Evolutionary conservation across 2,797 vertebrate genomes (phyloP), one percentile per base, ranked within the genome.

Genomic region (Megalops cyprinoides): DNA sequence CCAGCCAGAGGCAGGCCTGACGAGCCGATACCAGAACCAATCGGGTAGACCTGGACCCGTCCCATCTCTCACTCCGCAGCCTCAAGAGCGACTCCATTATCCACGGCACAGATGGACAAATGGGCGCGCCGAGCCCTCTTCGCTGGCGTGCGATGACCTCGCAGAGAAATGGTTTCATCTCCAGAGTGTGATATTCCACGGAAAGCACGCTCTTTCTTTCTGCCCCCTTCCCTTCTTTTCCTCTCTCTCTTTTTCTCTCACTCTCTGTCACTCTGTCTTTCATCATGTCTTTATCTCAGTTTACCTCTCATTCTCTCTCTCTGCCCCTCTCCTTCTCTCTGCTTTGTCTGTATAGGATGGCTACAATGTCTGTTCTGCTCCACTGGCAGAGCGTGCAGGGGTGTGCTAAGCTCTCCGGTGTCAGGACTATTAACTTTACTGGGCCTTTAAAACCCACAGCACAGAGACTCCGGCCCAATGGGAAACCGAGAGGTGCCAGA

Each of bases 61-160:
- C 67, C 67, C 18, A 23, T 31, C 37, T 15, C 67, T 8, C 37
- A 44, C n/a, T 12, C 62, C 20, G 6, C 6, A 71, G 67, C 42
- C 44, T 71, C 39, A 20, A 71, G 39, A 71, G 67, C n/a, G 42
- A 42, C 37, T 71, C 67, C 23, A 44, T 71, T 39, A 20, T 9
- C 1, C 42, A n/a, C 23, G 10, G 18, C 42, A 67, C 67, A 71
- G 39, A 71, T 71, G 67, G 67, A 71, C 67, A 44, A 44, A 71
- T 7, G 39, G n/a, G 67, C 20, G 2, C 37, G 4, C 37, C 8
- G 20, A 71, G 67, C 42, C 67, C 37, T 39, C 37, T 71, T 71
- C 23, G 23, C 67, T 44, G 67, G 67, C 37, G 37, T 71, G 67
- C 71, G 67, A 71, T 39, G 37, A 34, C 39, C 67, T 71, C 67